Evolutionary conservation across 2,797 vertebrate species (phyloP).

Genomic region (Halcyon chelicuti): DNA sequence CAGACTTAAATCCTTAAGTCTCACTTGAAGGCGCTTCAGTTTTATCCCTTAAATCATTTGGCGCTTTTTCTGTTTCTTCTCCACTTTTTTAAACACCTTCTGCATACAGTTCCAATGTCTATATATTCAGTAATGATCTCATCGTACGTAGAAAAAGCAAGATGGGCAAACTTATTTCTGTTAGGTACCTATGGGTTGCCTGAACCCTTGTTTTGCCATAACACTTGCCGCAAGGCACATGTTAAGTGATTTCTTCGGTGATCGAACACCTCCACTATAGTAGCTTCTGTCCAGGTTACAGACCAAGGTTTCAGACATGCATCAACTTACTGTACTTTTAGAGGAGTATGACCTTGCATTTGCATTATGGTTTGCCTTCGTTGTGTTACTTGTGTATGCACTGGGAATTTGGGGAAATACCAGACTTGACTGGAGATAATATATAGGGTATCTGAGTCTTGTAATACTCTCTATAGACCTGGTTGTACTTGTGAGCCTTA

Average conservation of each 20-base stretch:
- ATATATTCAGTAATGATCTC: neutral
- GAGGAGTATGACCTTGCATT: neutral
- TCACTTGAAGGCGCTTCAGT: neutral
- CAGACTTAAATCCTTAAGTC: neutral
- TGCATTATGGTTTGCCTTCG: neutral
- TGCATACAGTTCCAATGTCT: neutral
- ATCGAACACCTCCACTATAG: neutral
- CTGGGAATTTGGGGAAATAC: neutral
- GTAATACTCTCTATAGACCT: neutral
- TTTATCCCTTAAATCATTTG: slow-evolving; percentile 3
- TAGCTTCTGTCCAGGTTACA: neutral
- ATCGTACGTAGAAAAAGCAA: neutral
- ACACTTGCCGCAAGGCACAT: neutral
- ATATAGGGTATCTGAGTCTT: neutral
- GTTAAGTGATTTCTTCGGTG: neutral
- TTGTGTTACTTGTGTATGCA: neutral
- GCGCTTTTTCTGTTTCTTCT: neutral
- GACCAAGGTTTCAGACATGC: neutral
- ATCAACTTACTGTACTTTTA: neutral
- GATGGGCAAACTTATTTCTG: neutral
- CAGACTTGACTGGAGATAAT: neutral
- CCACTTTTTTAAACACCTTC: neutral
- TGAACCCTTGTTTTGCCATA: neutral
- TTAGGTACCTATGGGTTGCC: neutral
- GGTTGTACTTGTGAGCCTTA: neutral